A percentile compares a stretch with the other conserved stretches of the same genome.
phyloP scores from a whole-genome alignment of 92 coral and sea anemone species.

The Palythoa grandiflora region DNA sequence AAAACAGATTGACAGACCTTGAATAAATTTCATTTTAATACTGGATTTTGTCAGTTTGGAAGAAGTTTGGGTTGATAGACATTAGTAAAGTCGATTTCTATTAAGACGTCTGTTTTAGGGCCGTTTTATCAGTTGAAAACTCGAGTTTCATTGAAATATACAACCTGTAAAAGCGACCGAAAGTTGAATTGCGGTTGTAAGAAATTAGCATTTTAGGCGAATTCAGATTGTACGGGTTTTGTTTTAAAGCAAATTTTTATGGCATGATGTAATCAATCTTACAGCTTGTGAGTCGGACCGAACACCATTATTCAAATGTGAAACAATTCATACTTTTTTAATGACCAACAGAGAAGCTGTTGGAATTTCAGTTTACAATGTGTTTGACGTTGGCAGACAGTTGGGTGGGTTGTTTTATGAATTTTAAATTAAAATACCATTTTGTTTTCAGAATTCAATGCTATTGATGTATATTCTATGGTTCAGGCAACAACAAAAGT shows the following conservation, averaged over 20 bases:
- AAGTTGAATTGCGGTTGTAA: not conserved
- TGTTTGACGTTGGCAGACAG: slow-evolving; percentile 18
- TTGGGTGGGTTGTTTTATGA: slow-evolving; percentile 22
- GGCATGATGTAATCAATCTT: not conserved
- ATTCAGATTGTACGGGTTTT: too few relatives aligned
- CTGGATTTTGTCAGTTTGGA: too few relatives aligned
- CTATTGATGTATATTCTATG: slow-evolving; percentile 5
- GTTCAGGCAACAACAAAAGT: not conserved
- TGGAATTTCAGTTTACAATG: not conserved
- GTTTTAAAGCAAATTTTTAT: too few relatives aligned
- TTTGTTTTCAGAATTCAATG: slow-evolving; percentile 18
- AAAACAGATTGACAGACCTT: too few relatives aligned
- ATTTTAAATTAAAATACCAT: slow-evolving; percentile 2
- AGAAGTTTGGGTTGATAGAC: too few relatives aligned
- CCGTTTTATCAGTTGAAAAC: too few relatives aligned
- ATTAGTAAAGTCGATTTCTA: too few relatives aligned
- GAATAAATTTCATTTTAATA: too few relatives aligned
- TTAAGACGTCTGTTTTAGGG: too few relatives aligned
- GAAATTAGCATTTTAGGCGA: not conserved
- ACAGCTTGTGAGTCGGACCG: not conserved
- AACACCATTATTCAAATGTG: not conserved
- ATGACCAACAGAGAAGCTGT: not conserved
- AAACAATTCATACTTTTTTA: not conserved
- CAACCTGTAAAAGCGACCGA: too few relatives aligned
- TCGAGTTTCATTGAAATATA: too few relatives aligned